Conservation (phyloP, 2,797 vertebrate species). For the Microtus californicus region DNA sequence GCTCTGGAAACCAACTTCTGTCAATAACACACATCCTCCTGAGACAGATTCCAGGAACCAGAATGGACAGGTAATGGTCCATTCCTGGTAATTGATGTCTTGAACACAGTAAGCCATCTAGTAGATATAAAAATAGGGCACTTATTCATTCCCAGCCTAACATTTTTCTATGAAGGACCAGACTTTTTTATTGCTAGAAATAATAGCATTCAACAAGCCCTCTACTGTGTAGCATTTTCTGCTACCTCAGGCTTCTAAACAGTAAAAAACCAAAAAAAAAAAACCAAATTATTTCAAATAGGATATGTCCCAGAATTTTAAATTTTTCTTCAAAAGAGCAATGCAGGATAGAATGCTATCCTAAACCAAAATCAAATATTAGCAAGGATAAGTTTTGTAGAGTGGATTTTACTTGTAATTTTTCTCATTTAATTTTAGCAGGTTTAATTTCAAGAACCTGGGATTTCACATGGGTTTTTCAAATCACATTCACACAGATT, state of each 20-base stretch:
- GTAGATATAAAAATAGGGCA: slow-evolving; percentile 47
- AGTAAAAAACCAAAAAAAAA: slow-evolving; percentile 38
- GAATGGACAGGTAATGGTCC: slow-evolving; percentile 36
- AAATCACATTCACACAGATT: background rate
- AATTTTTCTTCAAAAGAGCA: slow-evolving; percentile 69
- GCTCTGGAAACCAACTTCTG: background rate
- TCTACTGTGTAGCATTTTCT: slow-evolving; percentile 49
- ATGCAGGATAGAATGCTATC: background rate
- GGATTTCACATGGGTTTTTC: background rate
- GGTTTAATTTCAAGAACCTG: slow-evolving; percentile 39
- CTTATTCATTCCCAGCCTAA: slow-evolving; percentile 55
- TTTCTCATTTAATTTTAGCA: slow-evolving; percentile 32
- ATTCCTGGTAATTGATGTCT: slow-evolving; percentile 30
- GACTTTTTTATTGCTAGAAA: slow-evolving; percentile 43
- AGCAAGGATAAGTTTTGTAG: slow-evolving; percentile 9
- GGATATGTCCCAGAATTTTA: slow-evolving; percentile 51
- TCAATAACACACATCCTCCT: slow-evolving; percentile 11
- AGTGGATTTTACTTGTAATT: slow-evolving; percentile 31
- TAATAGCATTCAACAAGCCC: slow-evolving; percentile 58
- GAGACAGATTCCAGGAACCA: slow-evolving; percentile 48
- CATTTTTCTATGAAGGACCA: slow-evolving; percentile 37
- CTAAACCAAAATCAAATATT: slow-evolving; percentile 60
- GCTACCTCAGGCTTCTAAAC: slow-evolving; percentile 62
- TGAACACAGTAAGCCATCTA: slow-evolving; percentile 55
- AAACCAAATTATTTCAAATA: slow-evolving; percentile 17